Base-by-base conservation (phyloP, 2,888 invertebrate species). In the Catocala nupta region DNA sequence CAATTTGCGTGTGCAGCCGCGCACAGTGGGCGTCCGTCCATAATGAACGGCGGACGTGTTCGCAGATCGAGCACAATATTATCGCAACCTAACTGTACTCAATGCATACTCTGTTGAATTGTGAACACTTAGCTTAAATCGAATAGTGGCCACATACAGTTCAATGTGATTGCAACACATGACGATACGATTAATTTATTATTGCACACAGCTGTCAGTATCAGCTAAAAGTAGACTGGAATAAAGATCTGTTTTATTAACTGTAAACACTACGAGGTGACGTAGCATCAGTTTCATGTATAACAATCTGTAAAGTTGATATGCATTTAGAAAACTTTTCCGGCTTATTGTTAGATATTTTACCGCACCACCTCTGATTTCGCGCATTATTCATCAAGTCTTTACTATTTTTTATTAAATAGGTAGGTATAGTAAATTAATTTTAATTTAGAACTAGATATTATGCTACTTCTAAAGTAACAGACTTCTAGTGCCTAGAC, bases 1-100 rank as follows among this genome's bases (percentile, higher is more conserved):
- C 89, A 91, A 92, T 91, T 92, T 91, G 91, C 89, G 88, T 90
- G 90, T 89, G 90, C 90, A 90, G 81, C 87, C 81, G 89, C 86
- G 90, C 92, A 88, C 90, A 89, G 90, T 90, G 85, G 90, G 90
- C 88, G 91, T 87, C 86, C 90, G 80, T 75, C 81, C 80, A 84
- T 89, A 89, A 90, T 91, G 88, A 89, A 90, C 88, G 82, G 85
- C 79, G 77, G 82, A 85, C 87, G 84, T 84, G 84, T 84, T 84
- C 81, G 79, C 82, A 85, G 79, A 87, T 87, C 82, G 80, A 81
- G 82, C 84, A 82, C 83, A 84, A 82, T 81, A 81, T 81, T 81
- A 81, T 83, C 77, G 70, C 76, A 76, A 76, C 72, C 76, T 75
- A 81, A 84, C 73, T 71, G 70, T 74, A 67, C 61, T 73, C 74